phyloP scores from a whole-genome alignment of 2,113 vertebrate genomes.

The Sinocyclocheilus maitianheensis region DNA sequence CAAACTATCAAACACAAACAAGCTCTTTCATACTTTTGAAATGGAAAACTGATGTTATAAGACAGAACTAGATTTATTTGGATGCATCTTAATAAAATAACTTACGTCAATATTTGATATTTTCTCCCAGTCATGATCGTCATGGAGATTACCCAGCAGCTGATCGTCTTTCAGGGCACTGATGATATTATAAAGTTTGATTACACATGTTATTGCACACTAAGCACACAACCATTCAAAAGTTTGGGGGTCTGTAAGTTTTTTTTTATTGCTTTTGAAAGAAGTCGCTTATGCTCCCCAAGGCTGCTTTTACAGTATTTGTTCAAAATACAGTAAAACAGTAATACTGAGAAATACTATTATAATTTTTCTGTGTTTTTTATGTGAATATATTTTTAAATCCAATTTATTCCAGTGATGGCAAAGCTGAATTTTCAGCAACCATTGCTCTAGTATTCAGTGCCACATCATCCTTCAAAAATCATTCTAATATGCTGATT shows the following conservation, averaged over 20 bases:
- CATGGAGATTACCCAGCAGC: conserved; percentile 78
- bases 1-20: conserved; percentile 79
- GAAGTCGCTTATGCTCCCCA: background rate
- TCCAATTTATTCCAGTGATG: background rate
- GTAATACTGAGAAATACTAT: background rate
- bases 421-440: too few relatives aligned
- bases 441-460: background rate
- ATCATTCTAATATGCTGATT: background rate
- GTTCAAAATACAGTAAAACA: background rate
- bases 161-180: conserved; percentile 83
- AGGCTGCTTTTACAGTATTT: background rate
- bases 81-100: conserved; percentile 22
- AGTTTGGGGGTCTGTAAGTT: background rate
- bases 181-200: conserved; percentile 34
- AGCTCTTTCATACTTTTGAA: background rate
- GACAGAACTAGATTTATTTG: background rate
- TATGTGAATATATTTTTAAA: background rate
- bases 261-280: background rate
- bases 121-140: conserved; percentile 92
- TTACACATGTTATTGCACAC: background rate
- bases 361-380: background rate
- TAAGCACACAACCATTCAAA: too few relatives aligned
- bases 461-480: background rate
- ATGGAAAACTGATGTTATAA: background rate
- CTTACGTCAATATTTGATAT: conserved; percentile 91